A percentile compares a stretch with the other conserved stretches of the same genome.
phyloP scores from a whole-genome alignment of 92 coral and sea anemone species.

The Actinernus sp. region DNA sequence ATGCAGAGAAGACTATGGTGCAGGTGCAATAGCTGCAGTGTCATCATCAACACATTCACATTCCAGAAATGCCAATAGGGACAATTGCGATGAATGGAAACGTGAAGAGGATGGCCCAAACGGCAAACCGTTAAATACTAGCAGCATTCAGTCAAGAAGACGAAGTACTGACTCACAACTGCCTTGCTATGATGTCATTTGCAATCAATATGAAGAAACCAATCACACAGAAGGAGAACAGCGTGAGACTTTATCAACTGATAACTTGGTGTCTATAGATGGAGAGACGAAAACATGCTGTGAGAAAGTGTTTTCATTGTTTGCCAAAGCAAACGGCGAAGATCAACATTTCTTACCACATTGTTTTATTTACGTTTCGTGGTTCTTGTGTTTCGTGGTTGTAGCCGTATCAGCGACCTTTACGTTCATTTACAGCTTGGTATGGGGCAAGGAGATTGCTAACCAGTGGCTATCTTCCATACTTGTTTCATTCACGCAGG shows the following conservation, averaged over 20 bases:
- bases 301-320: neutral
- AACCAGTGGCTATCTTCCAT: conserved; percentile 91
- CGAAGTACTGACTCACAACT: no score
- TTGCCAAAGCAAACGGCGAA: neutral
- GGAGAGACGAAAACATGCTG: neutral
- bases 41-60: no score
- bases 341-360: conserved; percentile 51
- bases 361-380: conserved; percentile 66
- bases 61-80: no score
- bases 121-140: no score
- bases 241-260: neutral
- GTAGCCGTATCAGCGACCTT: conserved; percentile 68
- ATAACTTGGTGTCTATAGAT: neutral
- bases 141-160: no score
- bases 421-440: conserved; percentile 82
- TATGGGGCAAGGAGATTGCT: conserved; percentile 82
- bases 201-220: no score
- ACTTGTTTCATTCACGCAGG: conserved; percentile 81
- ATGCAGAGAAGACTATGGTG: no score
- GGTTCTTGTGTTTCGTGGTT: conserved; percentile 71
- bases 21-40: no score
- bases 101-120: no score
- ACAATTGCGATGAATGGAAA: no score
- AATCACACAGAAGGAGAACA: no score
- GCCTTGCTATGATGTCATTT: no score